These are phyloP conservation scores for Austrolebias charrua DNA, from an alignment of 2,797 vertebrate species.

Conservation along the genomic window DNA sequence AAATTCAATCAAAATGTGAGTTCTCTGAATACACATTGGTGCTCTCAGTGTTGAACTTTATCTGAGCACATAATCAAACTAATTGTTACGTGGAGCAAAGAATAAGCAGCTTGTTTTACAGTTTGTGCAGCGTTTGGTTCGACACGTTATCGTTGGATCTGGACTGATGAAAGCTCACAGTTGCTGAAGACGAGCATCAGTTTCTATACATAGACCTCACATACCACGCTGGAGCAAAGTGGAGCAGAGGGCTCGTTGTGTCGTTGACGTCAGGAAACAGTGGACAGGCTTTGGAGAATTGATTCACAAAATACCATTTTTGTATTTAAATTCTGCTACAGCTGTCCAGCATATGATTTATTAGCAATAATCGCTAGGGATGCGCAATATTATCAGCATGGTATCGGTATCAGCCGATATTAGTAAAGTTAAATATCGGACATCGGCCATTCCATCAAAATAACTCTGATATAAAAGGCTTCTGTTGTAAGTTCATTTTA, in stretches of 20 bases:
- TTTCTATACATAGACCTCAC: slow-evolving; percentile 50
- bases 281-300: slow-evolving; percentile 3
- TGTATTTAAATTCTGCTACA: neutral
- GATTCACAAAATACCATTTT: neutral
- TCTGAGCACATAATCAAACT: slow-evolving; percentile 21
- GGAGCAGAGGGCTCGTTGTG: slow-evolving; percentile 28
- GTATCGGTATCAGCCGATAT: too few relatives aligned
- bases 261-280: slow-evolving; percentile 4
- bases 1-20: slow-evolving; percentile 23
- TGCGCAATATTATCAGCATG: too few relatives aligned
- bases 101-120: neutral
- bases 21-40: slow-evolving; percentile 7
- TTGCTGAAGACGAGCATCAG: slow-evolving; percentile 15
- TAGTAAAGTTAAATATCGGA: too few relatives aligned
- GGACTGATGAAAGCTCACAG: slow-evolving; percentile 17
- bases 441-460: too few relatives aligned
- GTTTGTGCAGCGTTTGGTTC: neutral
- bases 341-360: neutral
- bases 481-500: too few relatives aligned
- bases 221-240: slow-evolving; percentile 30
- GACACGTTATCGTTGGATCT: slow-evolving; percentile 10
- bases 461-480: too few relatives aligned
- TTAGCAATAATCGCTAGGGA: too few relatives aligned
- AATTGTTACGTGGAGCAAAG: slow-evolving; percentile 5
- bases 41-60: slow-evolving; percentile 22